A percentile compares a stretch with the other conserved stretches of the same genome.
Conservation (phyloP, 2,888 invertebrate genomes). For the Eupithecia abbreviata region DNA sequence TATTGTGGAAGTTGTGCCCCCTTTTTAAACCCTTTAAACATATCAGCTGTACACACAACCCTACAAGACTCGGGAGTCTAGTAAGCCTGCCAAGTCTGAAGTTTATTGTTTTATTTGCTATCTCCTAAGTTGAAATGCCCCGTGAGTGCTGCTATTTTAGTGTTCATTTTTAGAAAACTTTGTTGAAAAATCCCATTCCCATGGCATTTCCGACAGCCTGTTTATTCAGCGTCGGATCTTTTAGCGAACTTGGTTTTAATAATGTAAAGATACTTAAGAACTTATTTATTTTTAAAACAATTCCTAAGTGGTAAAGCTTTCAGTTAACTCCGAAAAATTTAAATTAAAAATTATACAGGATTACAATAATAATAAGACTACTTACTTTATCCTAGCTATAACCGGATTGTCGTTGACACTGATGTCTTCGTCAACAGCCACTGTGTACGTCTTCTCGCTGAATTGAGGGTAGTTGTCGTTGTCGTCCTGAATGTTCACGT, state of each 20-base stretch:
- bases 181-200: slow-evolving; percentile 15
- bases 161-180: slow-evolving; percentile 23
- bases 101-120: slow-evolving; percentile 36
- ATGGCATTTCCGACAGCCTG: slow-evolving; percentile 18
- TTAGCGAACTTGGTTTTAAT: neutral
- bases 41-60: slow-evolving; percentile 15
- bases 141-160: slow-evolving; percentile 26
- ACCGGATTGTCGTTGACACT: slow-evolving; percentile 93
- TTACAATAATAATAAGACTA: slow-evolving; percentile 12
- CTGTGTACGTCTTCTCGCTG: slow-evolving; percentile 93
- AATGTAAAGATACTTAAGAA: neutral
- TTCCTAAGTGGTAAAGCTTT: neutral
- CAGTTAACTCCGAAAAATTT: neutral
- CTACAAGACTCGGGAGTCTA: slow-evolving; percentile 17
- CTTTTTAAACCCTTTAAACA: neutral
- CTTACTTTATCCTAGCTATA: slow-evolving; percentile 83
- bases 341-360: neutral
- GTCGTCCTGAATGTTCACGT: slow-evolving; percentile 93
- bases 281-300: neutral
- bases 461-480: slow-evolving; percentile 98
- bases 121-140: slow-evolving; percentile 25
- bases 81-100: slow-evolving; percentile 47
- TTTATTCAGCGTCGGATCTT: slow-evolving; percentile 4
- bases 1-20: neutral
- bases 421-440: slow-evolving; percentile 94